Evolutionary conservation across 1,140 invertebrate species (phyloP), one percentile per base, ranked within the genome.

Genomic region (Pygmarrhopalites habei): DNA sequence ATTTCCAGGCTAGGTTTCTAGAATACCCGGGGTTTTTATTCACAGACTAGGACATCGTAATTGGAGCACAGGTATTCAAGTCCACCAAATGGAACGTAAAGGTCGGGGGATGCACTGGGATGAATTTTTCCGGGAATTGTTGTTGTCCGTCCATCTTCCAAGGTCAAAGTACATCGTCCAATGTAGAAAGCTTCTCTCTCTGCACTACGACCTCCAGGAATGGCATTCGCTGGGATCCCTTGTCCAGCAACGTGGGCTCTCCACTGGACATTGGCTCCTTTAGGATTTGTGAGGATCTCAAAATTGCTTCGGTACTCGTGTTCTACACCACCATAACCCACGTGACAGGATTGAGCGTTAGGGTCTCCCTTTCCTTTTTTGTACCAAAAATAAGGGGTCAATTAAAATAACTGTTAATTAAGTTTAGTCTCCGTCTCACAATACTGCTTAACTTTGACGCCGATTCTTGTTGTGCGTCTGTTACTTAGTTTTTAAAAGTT

Each of bases 131-230:
- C 68, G 23, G 64, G 64, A 7, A 64, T 25, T 15, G 19, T 28
- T 4, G 47, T 55, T 10, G 35, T 63, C 10, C 30, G 30, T 47
- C 62, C 64, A 23, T 64, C 57, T 15, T 30, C 10, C 14, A 25
- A 19, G 10, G 21, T 17, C 26, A 64, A 17, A 29, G 62, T 46
- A 44, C 67, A 69, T 7, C 64, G 60, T 28, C 63, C 56, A 12
- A 47, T 56, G 58, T 69, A 69, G 2, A 69, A 39, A 7, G 67
- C 62, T 43, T 69, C 67, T 25, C 67, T 43, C 19, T 69, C 67
- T 57, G 63, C 62, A 12, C 46, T 60, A 21, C 67, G 32, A 44
- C 67, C 67, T 35, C 64, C 64, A 7, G 39, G 39, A 35, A 69
- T 58, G 12, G 64, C 64, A 58, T 69, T 69, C 17, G 19, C 32